Evolutionary conservation across 2,797 vertebrate genomes (phyloP), one percentile per base, ranked within the genome.

Genomic region (Astyanax mexicanus): DNA sequence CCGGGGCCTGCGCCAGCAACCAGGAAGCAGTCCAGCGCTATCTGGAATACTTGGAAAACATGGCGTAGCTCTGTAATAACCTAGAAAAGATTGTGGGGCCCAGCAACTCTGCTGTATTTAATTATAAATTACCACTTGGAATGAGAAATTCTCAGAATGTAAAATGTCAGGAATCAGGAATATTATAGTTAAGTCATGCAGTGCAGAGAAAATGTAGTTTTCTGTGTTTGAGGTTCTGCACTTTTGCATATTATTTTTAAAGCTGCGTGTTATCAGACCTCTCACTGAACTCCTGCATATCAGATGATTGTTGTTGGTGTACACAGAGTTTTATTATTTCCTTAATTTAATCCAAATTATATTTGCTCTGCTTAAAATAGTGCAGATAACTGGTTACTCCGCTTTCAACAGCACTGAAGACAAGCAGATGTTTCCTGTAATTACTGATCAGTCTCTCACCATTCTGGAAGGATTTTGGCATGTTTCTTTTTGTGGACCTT

Each of bases 1-100:
- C 89, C 83, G 92, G 93, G 92, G 90, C 84, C 74, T 52, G 79
- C 70, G 92, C 94, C 94, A 95, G 86, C 78, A 54, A 78, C 84
- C 84, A 81, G 69, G 89, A 90, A 91, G 88, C 88, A 86, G 87
- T 87, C 86, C 89, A 86, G 80, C 81, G 79, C 89, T 88, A 88
- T 89, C 88, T 86, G 87, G 83, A 87, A 91, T 83, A 85, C 86
- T 89, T 89, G 72, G 84, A 90, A 91, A 91, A 90, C 86, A 90
- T 75, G 73, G 78, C 75, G 84, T 86, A 84, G 82, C 83, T 86
- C 86, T 85, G 80, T 86, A 88, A 87, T 87, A 88, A 88, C 80
- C 77, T 73, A 76, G 71, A 86, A 74, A 77, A 86, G 74, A 84
- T 84, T 80, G 62, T 72, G 84, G 80, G 74, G 74, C 74, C 82